Percentiles rank a stretch among this genome's conserved stretches.
phyloP scores from a whole-genome alignment of 2,113 vertebrate genomes.

The Athene cunicularia region DNA sequence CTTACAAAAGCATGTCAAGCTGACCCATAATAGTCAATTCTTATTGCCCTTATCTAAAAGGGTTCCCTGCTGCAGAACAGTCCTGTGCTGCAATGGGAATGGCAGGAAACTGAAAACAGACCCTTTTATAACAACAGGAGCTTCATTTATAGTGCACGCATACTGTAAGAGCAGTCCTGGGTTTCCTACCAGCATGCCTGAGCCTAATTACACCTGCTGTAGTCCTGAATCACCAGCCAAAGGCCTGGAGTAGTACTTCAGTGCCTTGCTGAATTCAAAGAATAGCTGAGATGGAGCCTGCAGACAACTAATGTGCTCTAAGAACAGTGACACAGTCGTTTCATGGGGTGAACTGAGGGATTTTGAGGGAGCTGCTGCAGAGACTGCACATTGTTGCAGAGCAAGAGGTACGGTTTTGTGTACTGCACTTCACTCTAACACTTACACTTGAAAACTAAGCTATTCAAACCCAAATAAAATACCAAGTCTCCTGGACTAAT shows the following conservation, averaged over 20 bases:
- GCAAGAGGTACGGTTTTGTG: background rate
- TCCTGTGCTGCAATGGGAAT: background rate
- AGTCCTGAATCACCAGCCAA: conserved; percentile 26
- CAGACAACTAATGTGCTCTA: conserved; percentile 28
- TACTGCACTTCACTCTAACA: background rate
- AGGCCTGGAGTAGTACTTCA: conserved; percentile 17
- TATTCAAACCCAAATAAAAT: background rate
- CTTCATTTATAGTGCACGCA: background rate
- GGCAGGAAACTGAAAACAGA: conserved; percentile 32
- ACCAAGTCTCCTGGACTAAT: background rate
- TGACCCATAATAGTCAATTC: background rate
- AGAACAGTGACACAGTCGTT: background rate
- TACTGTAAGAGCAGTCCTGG: background rate
- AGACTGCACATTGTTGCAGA: background rate
- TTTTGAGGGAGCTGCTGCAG: conserved; percentile 9
- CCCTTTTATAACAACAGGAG: conserved; percentile 39
- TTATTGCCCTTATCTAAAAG: conserved; percentile 21
- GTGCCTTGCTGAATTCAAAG: conserved; percentile 36
- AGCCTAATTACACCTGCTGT: conserved; percentile 47
- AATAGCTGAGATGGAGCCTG: conserved; percentile 25
- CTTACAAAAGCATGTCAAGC: background rate
- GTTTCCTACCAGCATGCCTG: conserved; percentile 43
- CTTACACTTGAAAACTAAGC: background rate
- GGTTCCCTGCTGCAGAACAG: conserved; percentile 27
- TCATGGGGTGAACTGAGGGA: background rate